phyloP scores from a whole-genome alignment of 1,140 invertebrate species.

The Oscheius sp. region DNA sequence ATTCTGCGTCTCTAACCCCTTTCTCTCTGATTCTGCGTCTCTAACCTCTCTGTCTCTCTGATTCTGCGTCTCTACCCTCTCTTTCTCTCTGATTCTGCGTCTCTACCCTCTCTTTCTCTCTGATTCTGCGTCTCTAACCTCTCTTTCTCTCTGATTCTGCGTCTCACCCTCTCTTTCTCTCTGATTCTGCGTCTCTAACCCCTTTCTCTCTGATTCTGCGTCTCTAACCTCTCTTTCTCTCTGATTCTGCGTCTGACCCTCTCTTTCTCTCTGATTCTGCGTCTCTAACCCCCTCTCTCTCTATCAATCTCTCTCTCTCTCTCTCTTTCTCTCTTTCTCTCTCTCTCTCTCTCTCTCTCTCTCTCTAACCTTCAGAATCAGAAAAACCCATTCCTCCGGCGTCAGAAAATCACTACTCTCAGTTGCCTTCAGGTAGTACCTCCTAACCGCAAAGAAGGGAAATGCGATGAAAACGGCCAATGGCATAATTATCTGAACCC shows the following conservation, averaged over 20 bases:
- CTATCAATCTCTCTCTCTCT: too few species aligned
- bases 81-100: background rate
- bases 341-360: too few species aligned
- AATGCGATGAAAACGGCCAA: background rate
- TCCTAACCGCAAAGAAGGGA: background rate
- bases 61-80: background rate
- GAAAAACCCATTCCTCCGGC: background rate
- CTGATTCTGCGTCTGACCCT: background rate
- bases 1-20: background rate
- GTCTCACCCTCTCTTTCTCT: background rate
- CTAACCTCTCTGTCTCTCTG: background rate
- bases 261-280: background rate
- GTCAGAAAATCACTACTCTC: background rate
- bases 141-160: too few species aligned
- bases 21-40: background rate
- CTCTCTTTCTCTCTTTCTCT: too few species aligned
- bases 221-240: too few species aligned
- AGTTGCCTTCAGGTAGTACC: background rate
- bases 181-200: background rate
- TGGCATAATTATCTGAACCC: background rate
- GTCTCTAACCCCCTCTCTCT: too few species aligned
- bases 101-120: background rate
- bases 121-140: background rate
- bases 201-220: background rate
- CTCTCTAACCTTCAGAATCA: background rate